Evolutionary conservation across 2,888 invertebrate genomes (phyloP), one percentile per base, ranked within the genome.

Genomic region (Acanthosoma haemorrhoidale): DNA sequence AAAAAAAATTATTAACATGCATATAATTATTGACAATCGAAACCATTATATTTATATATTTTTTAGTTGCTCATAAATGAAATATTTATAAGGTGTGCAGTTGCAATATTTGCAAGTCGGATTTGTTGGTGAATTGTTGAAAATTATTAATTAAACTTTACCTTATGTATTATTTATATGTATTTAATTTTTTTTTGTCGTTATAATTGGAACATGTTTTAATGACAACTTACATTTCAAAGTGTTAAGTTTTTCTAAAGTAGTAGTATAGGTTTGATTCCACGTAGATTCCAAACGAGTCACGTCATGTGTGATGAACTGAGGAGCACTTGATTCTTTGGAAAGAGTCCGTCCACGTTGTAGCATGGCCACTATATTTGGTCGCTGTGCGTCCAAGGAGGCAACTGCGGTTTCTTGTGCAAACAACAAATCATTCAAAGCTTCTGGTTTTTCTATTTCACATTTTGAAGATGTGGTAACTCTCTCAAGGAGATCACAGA

Each of bases 311-410:
- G 89, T 87, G 0, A 97, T 88, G 78, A 96, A 96, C 0, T 87
- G 84, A 0, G 96, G 95, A 0, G 94, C 92, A 77, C 94, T 89
- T 0, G 87, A 86, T 76, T 95, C 94, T 79, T 89, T 91, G 73
- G 90, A 86, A 1, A 97, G 86, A 77, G 94, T 93, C 77, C 92
- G 92, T 21, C 96, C 96, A 74, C 90, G 86, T 79, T 96, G 95
- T 4, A 97, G 80, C 87, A 96, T 91, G 1, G 93, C 90, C 84
- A 95, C 90, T 25, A 95, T 91, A 72, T 89, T 89, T 0, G 91
- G 87, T 76, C 93, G 83, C 77, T 93, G 92, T 73, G 90, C 86
- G 78, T 95, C 94, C 32, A 95, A 82, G 78, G 93, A 89, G 75
- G 87, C 87, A 32, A 94, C 86, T 8, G 92, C 88, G 51, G 86